Evolutionary conservation across 2,113 vertebrate genomes (phyloP).

Genomic region (Dipodomys merriami): DNA sequence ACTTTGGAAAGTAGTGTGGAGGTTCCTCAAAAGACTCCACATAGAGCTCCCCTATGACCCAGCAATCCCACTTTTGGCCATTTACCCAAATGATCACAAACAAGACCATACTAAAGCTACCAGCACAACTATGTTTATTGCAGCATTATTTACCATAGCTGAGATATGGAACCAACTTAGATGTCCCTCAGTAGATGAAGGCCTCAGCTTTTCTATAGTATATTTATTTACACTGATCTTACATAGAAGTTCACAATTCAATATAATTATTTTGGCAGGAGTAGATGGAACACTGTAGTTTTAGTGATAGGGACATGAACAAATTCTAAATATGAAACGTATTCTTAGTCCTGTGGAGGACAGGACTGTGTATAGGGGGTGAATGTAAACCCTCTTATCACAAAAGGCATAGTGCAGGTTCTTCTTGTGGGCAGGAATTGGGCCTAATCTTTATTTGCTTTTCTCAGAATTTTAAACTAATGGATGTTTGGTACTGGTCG

Average conservation of each 20-base stretch:
- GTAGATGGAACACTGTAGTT: rapidly evolving
- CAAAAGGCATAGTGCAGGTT: not conserved
- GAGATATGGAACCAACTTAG: no score
- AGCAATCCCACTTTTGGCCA: no score
- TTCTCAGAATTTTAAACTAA: not conserved
- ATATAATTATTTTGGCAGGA: not conserved
- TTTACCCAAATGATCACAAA: no score
- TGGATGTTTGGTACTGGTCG: not conserved
- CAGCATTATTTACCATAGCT: no score
- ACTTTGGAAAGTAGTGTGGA: no score
- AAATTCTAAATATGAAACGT: not conserved
- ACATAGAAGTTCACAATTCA: not conserved
- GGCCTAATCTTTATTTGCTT: not conserved
- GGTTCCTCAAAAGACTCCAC: no score
- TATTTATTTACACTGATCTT: not conserved
- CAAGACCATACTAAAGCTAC: no score
- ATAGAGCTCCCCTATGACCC: no score
- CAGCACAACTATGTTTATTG: no score
- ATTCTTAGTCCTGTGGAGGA: not conserved
- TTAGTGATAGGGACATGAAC: not conserved
- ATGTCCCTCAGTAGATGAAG: not conserved
- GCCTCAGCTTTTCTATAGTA: not conserved
- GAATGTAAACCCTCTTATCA: not conserved
- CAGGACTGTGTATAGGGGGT: not conserved
- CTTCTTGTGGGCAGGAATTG: not conserved